These are phyloP conservation scores for Drosophila pachea DNA, from an alignment of 1,140 invertebrate genomes.

Conservation along the genomic window DNA sequence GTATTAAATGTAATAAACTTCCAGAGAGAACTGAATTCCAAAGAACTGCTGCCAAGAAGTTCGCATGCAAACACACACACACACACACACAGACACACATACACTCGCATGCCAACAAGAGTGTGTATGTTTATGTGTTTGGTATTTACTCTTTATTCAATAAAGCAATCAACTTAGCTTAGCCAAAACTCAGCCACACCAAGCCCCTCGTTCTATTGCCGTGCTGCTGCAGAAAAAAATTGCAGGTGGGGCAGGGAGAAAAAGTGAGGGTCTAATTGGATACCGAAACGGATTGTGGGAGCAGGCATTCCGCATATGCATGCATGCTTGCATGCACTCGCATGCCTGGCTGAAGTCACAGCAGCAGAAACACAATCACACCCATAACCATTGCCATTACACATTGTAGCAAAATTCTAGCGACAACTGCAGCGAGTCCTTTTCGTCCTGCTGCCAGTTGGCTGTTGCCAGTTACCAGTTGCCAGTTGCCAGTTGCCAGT, in stretches of 20 bases:
- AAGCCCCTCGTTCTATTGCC: no score
- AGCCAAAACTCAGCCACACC: background rate
- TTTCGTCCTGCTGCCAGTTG: conserved; percentile 21
- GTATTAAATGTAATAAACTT: no score
- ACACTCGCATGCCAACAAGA: no score
- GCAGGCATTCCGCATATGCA: conserved; percentile 4
- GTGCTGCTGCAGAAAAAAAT: no score
- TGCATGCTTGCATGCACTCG: background rate
- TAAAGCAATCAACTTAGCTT: background rate
- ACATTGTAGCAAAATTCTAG: conserved; percentile 53
- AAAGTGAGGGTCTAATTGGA: conserved; percentile 7
- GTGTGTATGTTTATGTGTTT: no score
- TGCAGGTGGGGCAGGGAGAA: background rate
- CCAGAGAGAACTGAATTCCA: no score
- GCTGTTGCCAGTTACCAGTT: background rate
- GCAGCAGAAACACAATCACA: conserved; percentile 33
- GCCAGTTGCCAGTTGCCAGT: background rate
- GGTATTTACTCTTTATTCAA: background rate
- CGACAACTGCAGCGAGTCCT: conserved; percentile 54
- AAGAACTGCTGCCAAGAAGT: no score
- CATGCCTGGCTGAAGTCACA: conserved; percentile 22
- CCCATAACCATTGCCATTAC: conserved; percentile 38
- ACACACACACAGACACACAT: no score
- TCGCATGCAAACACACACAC: no score
- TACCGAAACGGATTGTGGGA: conserved; percentile 4